Conservation (phyloP, 2,797 vertebrate genomes). For the Eleutherodactylus coqui region DNA sequence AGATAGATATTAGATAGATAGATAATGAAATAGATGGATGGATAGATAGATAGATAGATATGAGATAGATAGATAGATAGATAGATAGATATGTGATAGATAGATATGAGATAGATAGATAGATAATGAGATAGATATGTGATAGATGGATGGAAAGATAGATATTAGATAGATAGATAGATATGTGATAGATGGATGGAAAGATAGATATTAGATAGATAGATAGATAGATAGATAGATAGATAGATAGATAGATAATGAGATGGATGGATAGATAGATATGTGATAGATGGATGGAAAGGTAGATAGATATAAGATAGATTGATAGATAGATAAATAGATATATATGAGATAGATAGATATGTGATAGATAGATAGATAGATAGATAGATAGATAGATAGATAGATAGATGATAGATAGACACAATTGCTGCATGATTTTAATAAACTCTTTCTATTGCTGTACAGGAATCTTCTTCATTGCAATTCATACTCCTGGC, state of each 20-base stretch:
- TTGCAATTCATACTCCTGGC: conserved; percentile 3
- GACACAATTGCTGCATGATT: neutral
- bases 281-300: too few relatives aligned
- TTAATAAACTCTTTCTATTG: neutral
- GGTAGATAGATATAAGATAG: too few relatives aligned
- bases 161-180: too few relatives aligned
- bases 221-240: too few relatives aligned
- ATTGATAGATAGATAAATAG: too few relatives aligned
- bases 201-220: too few relatives aligned
- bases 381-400: neutral
- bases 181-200: too few relatives aligned
- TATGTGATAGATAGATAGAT: neutral
- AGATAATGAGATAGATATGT: neutral
- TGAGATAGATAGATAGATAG: neutral
- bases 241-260: too few relatives aligned
- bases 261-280: too few relatives aligned
- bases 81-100: neutral
- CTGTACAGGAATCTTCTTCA: neutral
- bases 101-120: neutral
- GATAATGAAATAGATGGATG: too few relatives aligned
- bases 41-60: too few relatives aligned
- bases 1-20: too few relatives aligned
- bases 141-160: neutral
- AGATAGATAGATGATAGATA: neutral
- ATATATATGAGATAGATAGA: neutral